Conservation (phyloP, 2,797 vertebrate genomes). For the Chloroceryle amazona region DNA sequence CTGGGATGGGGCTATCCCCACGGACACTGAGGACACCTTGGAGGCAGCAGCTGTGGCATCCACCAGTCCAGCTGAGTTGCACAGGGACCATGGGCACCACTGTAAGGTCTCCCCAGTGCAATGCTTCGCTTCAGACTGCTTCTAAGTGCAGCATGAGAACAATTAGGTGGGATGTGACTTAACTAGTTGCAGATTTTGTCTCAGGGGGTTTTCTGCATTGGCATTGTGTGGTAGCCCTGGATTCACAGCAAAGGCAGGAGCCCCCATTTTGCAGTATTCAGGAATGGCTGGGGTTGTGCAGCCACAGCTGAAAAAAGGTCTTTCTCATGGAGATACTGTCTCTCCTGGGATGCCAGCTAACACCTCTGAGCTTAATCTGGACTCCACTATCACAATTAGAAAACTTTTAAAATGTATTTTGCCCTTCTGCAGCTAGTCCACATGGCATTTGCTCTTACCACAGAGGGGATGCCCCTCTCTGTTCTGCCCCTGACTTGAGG, state of each 20-base stretch:
- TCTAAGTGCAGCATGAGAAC: accelerated
- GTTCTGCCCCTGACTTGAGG: accelerated
- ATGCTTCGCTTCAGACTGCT: neutral
- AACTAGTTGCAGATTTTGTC: neutral
- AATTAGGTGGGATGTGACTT: neutral
- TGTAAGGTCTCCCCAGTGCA: neutral
- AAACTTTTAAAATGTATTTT: neutral
- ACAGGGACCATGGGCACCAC: neutral
- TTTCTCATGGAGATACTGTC: neutral
- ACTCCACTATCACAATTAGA: neutral
- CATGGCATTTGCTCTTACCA: accelerated
- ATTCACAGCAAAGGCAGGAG: neutral
- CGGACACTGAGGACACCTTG: neutral
- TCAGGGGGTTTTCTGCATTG: accelerated
- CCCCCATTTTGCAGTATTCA: neutral
- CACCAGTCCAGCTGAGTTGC: neutral
- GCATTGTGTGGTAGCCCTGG: accelerated
- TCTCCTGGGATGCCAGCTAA: neutral
- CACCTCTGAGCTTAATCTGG: neutral
- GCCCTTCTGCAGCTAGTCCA: neutral
- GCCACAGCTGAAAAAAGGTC: neutral
- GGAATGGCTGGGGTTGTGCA: neutral
- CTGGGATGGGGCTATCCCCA: neutral
- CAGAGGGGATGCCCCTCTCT: neutral
- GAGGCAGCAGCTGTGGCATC: neutral